A percentile compares a stretch with the other conserved stretches of the same genome.
Conservation (phyloP, 2,888 invertebrate species). For the Hecatera dysodea region DNA sequence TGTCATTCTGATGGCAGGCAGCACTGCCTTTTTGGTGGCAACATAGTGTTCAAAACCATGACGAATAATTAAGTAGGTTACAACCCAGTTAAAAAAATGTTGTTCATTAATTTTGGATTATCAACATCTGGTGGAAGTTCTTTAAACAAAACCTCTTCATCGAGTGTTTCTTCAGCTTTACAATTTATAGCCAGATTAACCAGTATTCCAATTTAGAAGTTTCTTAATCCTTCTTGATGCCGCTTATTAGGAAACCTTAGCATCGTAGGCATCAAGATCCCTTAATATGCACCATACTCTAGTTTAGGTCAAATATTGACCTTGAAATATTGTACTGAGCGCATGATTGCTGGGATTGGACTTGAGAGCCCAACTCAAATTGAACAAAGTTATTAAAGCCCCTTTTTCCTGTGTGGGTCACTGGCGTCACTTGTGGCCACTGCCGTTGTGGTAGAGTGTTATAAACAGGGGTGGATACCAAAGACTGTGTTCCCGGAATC, state of each 20-base stretch:
- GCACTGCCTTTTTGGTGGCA: not conserved
- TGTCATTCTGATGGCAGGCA: not conserved
- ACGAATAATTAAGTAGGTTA: not conserved
- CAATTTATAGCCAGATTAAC: not conserved
- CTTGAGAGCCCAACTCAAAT: not conserved
- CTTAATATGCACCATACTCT: not conserved
- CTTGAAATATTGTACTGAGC: not conserved
- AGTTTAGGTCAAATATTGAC: slow-evolving; percentile 2
- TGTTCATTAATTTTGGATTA: no score
- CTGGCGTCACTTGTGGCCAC: not conserved
- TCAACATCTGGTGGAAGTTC: no score
- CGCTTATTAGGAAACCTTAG: not conserved
- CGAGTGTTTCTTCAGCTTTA: not conserved
- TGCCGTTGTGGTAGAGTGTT: not conserved
- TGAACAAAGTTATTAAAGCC: not conserved
- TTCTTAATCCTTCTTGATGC: not conserved
- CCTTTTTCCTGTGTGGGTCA: not conserved
- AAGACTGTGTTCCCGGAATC: not conserved
- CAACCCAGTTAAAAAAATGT: not conserved
- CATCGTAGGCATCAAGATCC: slow-evolving; percentile 6
- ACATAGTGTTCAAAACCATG: not conserved
- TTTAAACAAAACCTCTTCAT: not conserved
- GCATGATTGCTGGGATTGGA: slow-evolving; percentile 4
- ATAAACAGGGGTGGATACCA: not conserved
- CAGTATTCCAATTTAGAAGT: not conserved